Base-by-base conservation (phyloP, 2,888 invertebrate genomes). In the Nesidiocoris tenuis region DNA sequence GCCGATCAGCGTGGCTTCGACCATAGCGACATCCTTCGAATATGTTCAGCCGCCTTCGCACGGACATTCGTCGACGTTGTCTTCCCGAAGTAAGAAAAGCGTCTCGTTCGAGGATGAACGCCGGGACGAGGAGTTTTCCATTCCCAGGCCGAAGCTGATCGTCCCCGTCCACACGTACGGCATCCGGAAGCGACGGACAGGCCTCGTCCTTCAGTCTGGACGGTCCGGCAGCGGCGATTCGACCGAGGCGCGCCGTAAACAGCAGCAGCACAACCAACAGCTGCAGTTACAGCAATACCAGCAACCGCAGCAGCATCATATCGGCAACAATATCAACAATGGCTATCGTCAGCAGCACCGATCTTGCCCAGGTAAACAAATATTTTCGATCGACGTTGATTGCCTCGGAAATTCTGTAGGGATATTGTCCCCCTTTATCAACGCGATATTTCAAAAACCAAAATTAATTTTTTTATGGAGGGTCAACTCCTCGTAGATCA, bases 161-260 rank as follows among this genome's bases (percentile, higher is more conserved):
- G 94, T 94, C 80, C 94, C 94, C 74, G 92, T 94, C 78, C 94
- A 94, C 85, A 93, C 94, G 23, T 94, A 94, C 82, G 94, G 93
- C 75, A 88, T 90, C 78, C 87, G 93, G 79, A 90, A 91, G 82
- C 86, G 94, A 78, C 87, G 93, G 80, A 94, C 94, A 57, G 94
- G 94, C 9, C 93, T 79, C 74, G 70, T 79, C 61, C 78, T 77
- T 16, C 76, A 80, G 55, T 76, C 79, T 5, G 74, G 78, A 7
- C 22, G 79, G 18, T 74, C 72, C 24, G 79, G 78, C 7, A 77
- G 78, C 55, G 76, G 76, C 21, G 78, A 76, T n/a, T 25, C 39
- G 2, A 25, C 16, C 9, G 72, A 72, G 55, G 9, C 72, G 23
- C 24, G 72, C 19, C 63, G 39, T 39, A 72, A 63, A 25, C 72